Percentiles rank a stretch among this genome's conserved stretches.
These are phyloP conservation scores for Ambastaia sidthimunki DNA, from an alignment of 2,797 vertebrate genomes.

Conservation along the genomic window DNA sequence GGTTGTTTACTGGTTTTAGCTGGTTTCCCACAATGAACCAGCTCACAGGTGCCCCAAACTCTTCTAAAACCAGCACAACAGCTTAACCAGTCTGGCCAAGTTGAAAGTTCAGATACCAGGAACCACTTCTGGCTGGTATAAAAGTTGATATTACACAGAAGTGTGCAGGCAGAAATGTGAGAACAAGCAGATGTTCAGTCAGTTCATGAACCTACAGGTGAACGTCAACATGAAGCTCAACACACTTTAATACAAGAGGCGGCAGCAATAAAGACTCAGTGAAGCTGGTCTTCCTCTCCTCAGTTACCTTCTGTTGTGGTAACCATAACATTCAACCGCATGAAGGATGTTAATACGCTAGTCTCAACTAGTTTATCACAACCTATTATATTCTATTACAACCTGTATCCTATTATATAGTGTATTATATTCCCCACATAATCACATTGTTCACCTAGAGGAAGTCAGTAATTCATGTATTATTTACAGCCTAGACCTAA, in stretches of 20 bases:
- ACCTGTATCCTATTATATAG: too few relatives aligned
- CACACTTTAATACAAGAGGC: too few relatives aligned
- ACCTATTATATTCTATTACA: too few relatives aligned
- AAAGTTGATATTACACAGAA: too few relatives aligned
- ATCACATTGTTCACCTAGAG: background rate
- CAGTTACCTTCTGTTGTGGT: conserved; percentile 24
- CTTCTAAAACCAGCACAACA: background rate
- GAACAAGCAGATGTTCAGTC: too few relatives aligned
- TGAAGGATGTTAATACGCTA: conserved; percentile 1
- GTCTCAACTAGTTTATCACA: background rate
- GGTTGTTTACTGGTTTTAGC: background rate
- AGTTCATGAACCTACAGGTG: too few relatives aligned
- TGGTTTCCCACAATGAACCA: background rate
- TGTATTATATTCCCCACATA: conserved; percentile 2
- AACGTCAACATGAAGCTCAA: too few relatives aligned
- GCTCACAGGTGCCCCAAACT: background rate
- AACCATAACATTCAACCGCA: conserved; percentile 3
- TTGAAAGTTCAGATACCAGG: too few relatives aligned
- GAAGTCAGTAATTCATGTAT: background rate
- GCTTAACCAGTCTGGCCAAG: background rate
- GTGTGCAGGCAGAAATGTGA: too few relatives aligned
- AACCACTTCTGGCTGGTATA: too few relatives aligned
- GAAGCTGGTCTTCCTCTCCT: background rate
- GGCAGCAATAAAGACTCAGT: too few relatives aligned
- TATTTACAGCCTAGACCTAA: too few relatives aligned